phyloP scores from a whole-genome alignment of 2,888 invertebrate species.

The Bembecia ichneumoniformis region DNA sequence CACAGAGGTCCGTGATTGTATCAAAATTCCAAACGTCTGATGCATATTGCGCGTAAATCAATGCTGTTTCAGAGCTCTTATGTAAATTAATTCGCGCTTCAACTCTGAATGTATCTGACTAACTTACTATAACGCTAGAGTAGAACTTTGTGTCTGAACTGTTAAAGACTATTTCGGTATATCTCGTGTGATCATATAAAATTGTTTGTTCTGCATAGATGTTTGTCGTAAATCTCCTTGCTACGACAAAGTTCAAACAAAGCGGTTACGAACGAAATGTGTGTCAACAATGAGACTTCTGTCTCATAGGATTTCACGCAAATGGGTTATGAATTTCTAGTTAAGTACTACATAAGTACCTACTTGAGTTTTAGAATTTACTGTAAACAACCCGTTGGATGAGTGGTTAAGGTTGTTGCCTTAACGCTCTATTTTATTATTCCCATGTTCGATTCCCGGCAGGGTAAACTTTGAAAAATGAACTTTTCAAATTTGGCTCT shows the following conservation, averaged over 20 bases:
- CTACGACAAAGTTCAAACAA: conserved; percentile 12
- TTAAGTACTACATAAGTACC: background rate
- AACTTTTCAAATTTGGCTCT: too few species aligned
- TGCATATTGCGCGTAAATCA: conserved; percentile 24
- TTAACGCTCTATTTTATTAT: too few species aligned
- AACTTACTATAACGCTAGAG: background rate
- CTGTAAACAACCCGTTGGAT: too few species aligned
- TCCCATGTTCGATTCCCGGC: too few species aligned
- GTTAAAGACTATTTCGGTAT: background rate
- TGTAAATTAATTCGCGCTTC: conserved; percentile 24
- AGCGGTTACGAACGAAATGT: conserved; percentile 2
- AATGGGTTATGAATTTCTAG: background rate
- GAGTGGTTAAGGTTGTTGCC: too few species aligned
- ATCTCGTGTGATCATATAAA: conserved; percentile 1
- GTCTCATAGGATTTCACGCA: background rate
- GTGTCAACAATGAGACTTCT: background rate
- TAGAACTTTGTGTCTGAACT: background rate
- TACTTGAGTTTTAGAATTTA: background rate
- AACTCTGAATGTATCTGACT: conserved; percentile 4
- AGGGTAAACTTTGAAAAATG: too few species aligned
- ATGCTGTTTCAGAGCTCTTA: conserved; percentile 20
- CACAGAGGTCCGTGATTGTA: conserved; percentile 8
- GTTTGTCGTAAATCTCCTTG: conserved; percentile 12
- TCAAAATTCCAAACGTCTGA: conserved; percentile 14
- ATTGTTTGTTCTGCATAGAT: conserved; percentile 4